phyloP scores from a whole-genome alignment of 2,888 invertebrate species.

The Himalopsyche kuldschensis region DNA sequence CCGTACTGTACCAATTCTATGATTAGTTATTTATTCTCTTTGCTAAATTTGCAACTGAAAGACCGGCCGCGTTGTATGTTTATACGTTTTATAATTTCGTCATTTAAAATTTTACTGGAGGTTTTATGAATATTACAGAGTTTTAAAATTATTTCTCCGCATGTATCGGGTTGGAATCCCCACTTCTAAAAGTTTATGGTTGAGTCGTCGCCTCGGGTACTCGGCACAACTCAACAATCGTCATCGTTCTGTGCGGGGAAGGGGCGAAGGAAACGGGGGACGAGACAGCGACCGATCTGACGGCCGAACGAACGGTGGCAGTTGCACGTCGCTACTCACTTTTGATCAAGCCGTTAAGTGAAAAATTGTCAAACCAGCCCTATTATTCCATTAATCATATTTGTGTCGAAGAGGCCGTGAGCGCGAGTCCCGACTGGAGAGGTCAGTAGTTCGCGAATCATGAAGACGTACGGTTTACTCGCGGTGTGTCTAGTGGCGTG shows the following conservation, averaged over 20 bases:
- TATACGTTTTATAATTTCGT: too few relatives aligned
- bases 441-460: constrained; percentile 21
- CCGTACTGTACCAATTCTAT: too few relatives aligned
- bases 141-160: background rate
- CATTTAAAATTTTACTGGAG: too few relatives aligned
- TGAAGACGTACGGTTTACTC: constrained; percentile 29
- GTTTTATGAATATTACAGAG: too few relatives aligned
- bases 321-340: constrained; percentile 17
- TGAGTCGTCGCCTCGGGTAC: background rate
- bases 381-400: constrained; percentile 37
- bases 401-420: constrained; percentile 28
- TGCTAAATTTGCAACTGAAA: too few relatives aligned
- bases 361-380: constrained; percentile 30
- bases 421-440: background rate
- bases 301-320: background rate
- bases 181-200: background rate
- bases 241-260: background rate
- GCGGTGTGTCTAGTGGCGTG: constrained; percentile 8
- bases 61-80: too few relatives aligned
- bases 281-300: background rate
- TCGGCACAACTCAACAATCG: background rate
- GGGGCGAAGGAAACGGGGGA: background rate
- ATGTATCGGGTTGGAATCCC: background rate
- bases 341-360: constrained; percentile 17
- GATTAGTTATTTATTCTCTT: too few relatives aligned